Base-by-base conservation (phyloP, 2,113 vertebrate genomes). In the Zeus faber region DNA sequence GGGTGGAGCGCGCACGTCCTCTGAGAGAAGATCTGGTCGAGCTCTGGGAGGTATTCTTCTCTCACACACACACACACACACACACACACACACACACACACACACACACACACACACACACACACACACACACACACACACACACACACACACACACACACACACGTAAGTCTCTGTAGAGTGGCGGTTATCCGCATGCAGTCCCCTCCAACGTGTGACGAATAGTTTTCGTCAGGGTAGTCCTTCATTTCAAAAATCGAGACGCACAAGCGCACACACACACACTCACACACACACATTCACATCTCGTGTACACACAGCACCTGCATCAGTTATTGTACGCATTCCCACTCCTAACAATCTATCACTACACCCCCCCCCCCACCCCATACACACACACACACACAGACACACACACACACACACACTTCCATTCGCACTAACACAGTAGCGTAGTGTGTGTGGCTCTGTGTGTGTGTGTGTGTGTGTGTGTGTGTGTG, bases 391-490 rank as follows among this genome's bases (percentile, higher is more conserved):
- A 5, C 61, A 26, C 57, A 46, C 31, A 24, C 24, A 2, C n/a
- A 24, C 31, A 35, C 7, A 51, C 49, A 35, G 8, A 52, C 49
- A 33, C 49, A 11, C 31, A 33, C 31, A 33, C 31, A n/a, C n/a
- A 22, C 65, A 40, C 50, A 40, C 41, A 16, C 20, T 46, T 25
- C 24, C 67, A 69, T 41, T 62, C 62, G 66, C 46, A 71, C 57
- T 45, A 45, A 71, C 22, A 29, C 70, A 54, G 72, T 52, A n/a
- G n/a, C n/a, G n/a, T n/a, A n/a, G n/a, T n/a, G n/a, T n/a, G n/a
- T n/a, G n/a, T n/a, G n/a, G n/a, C n/a, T n/a, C n/a, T 72, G 76
- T 57, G 76, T 65, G 31, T 9, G 31, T 33, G 31, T 33, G 31
- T 11, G 31, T 37, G 33, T n/a, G 4, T n/a, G n/a, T n/a, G n/a